These are phyloP conservation scores for Chrysaora quinquecirrha DNA, from an alignment of 30 jellyfish, hydroid and myxozoan species.

Conservation along the genomic window DNA sequence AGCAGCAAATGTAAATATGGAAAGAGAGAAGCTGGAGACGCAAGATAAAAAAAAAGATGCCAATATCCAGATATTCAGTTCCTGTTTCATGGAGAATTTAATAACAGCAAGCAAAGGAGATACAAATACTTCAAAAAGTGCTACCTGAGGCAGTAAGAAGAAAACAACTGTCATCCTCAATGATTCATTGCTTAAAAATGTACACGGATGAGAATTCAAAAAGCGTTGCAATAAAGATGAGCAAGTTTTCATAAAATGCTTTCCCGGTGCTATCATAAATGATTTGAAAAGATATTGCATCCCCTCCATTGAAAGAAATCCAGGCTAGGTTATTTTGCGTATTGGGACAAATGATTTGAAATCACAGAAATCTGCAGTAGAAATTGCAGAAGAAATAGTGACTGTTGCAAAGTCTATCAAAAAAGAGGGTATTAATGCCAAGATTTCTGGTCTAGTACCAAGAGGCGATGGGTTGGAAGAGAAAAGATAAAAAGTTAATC, in stretches of 20 bases:
- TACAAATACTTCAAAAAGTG: not conserved
- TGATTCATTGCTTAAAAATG: constrained; percentile 12
- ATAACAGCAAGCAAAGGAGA: not conserved
- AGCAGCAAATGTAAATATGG: not conserved
- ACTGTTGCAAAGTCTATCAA: constrained; percentile 5
- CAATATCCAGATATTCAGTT: not conserved
- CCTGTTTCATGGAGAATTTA: not conserved
- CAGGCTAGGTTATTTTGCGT: not conserved
- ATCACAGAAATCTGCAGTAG: constrained; percentile 12
- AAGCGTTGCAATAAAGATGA: not conserved
- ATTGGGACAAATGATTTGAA: not conserved
- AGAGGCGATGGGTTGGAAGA: constrained; percentile 28
- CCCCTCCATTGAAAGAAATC: constrained; percentile 8
- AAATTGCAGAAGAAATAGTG: constrained; percentile 8
- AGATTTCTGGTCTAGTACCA: constrained; percentile 6
- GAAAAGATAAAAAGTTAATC: constrained; percentile 11
- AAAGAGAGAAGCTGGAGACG: not conserved
- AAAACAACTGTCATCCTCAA: not conserved
- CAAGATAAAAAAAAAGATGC: not conserved
- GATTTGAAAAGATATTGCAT: constrained; percentile 13
- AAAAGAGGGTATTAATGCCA: not conserved
- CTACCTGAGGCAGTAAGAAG: constrained; percentile 7
- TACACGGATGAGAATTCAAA: constrained; percentile 7
- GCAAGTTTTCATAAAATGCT: too few relatives aligned
- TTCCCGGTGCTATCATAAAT: constrained; percentile 15